Evolutionary conservation across 1,140 invertebrate genomes (phyloP).

Genomic region (Drosophila virilis): DNA sequence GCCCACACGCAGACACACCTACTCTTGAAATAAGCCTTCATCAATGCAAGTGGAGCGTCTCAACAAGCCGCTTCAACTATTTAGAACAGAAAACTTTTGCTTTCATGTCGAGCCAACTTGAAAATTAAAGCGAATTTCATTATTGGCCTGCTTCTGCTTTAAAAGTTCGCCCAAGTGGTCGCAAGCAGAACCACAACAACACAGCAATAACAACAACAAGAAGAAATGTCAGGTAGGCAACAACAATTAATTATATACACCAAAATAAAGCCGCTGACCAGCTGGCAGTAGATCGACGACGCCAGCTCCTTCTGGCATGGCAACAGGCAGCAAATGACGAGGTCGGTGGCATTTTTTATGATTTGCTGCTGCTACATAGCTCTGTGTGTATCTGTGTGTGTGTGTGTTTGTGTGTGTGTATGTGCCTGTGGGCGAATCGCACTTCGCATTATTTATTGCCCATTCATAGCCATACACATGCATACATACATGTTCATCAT

Average conservation of each 20-base stretch:
- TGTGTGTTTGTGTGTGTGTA: constrained; percentile 1
- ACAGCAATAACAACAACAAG: constrained; percentile 21
- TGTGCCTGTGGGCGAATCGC: constrained; percentile 11
- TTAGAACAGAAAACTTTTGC: constrained; percentile 59
- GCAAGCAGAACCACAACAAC: constrained; percentile 24
- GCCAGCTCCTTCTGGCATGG: constrained; percentile 32
- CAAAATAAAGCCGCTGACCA: constrained; percentile 60
- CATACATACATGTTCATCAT: background rate
- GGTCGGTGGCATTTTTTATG: constrained; percentile 62
- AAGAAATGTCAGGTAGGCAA: constrained; percentile 59
- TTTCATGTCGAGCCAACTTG: constrained; percentile 56
- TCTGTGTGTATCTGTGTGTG: background rate
- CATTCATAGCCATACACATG: constrained; percentile 19
- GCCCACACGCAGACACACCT: constrained; percentile 6
- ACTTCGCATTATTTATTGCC: constrained; percentile 70
- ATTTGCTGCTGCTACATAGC: constrained; percentile 28
- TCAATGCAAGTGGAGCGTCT: constrained; percentile 67
- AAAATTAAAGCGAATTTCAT: constrained; percentile 71
- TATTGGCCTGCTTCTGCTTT: constrained; percentile 52
- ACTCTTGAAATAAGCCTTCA: constrained; percentile 64
- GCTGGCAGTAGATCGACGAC: constrained; percentile 8
- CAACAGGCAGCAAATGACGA: constrained; percentile 43
- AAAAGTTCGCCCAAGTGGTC: constrained; percentile 27
- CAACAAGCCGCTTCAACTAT: constrained; percentile 53
- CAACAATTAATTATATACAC: constrained; percentile 79